Base-by-base conservation (phyloP, 2,113 vertebrate genomes). In the Oreotrochilus melanogaster region DNA sequence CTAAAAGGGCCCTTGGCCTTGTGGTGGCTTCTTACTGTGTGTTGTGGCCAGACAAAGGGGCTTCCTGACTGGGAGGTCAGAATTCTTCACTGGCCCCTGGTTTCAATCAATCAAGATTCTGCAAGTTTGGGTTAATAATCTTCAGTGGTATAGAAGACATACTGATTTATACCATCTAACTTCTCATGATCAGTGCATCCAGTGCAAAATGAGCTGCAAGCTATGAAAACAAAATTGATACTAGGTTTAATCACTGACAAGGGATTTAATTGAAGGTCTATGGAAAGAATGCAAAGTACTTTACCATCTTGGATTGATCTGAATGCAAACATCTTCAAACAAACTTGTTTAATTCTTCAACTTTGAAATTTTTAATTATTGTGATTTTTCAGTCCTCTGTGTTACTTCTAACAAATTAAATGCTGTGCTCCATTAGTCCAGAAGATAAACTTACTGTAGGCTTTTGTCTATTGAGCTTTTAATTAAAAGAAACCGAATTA, bases 401-500 rank as follows among this genome's bases (percentile, higher is more conserved):
- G 54, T 58, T 86, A 54, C 74, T 94, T 88, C 14, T 88, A 85
- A 92, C n/a, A 92, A 94, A 95, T 92, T 61, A 92, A 96, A 92
- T 25, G 47, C 51, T 88, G 30, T 87, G 83, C 94, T 97, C 83
- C 71, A 28, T 97, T 96, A 95, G 76, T 78, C 88, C 73, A 78
- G 66, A 91, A 95, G 87, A 96, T 97, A 97, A 95, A 96, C 81
- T 88, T 89, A 88, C 70, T 85, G 43, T 79, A 89, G 66, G 75
- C 42, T 80, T 88, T 95, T 93, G 81, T 93, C 84, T 95, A 82
- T 47, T 93, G 90, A 95, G 88, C 88, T 89, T 95, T 96, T 94
- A 97, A 96, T 97, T 96, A 96, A 89, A 92, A 93, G 81, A 86
- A 93, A 88, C 65, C 86, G 81, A 95, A 96, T 86, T 88, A 92